Conservation (phyloP, 2,888 invertebrate species). For the Epiperipatus broadwayi region DNA sequence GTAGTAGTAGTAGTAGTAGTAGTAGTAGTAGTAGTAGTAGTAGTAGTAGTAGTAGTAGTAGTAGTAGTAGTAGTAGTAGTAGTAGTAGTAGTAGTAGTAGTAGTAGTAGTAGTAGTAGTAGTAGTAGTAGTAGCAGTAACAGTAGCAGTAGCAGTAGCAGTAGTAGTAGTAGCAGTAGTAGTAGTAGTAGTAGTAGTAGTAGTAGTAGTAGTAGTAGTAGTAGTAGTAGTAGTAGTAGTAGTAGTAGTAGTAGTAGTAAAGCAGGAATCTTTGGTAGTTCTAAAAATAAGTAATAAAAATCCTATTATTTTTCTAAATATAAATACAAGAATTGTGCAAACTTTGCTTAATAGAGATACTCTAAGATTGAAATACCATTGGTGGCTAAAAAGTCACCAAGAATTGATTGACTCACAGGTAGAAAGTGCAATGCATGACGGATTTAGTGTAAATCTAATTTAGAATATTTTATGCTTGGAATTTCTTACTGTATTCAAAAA, state of each 20-base stretch:
- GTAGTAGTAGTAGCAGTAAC: constrained; percentile 3
- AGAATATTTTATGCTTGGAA: too few relatives aligned
- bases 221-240: constrained; percentile 3
- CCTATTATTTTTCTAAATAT: too few relatives aligned
- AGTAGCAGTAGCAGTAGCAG: constrained; percentile 3
- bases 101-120: constrained; percentile 3
- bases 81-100: constrained; percentile 3
- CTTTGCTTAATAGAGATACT: too few relatives aligned
- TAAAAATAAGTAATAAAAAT: too few relatives aligned
- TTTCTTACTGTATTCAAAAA: too few relatives aligned
- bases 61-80: constrained; percentile 3
- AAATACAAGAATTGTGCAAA: too few relatives aligned
- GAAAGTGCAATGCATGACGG: too few relatives aligned
- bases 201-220: constrained; percentile 3
- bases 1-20: constrained; percentile 3
- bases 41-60: constrained; percentile 3
- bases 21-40: constrained; percentile 3
- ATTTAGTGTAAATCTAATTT: too few relatives aligned
- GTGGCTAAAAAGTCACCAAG: too few relatives aligned
- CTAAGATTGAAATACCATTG: too few relatives aligned
- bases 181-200: constrained; percentile 3
- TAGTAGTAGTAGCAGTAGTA: constrained; percentile 3
- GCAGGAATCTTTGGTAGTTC: neutral
- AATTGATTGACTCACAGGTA: too few relatives aligned
- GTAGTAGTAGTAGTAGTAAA: neutral